Evolutionary conservation across 1,140 invertebrate species (phyloP), one percentile per base, ranked within the genome.

Genomic region (Aleiodes sp.): DNA sequence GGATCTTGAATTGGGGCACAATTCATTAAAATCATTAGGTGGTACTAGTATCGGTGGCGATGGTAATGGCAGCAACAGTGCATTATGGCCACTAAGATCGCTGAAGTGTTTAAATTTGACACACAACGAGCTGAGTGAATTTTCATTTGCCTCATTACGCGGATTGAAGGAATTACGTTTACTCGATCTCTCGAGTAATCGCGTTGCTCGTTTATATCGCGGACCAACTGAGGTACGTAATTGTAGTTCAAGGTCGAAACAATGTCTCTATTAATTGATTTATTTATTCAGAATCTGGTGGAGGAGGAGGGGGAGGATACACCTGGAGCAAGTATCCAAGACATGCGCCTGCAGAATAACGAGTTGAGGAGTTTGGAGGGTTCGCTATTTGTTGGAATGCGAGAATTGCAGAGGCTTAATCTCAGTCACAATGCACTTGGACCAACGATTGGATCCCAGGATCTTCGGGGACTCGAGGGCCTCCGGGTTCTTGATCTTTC

Each of bases 181-280:
- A 2, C 87, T 94, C 7, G 93, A 94, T 83, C 82, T 94, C 7
- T 94, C 93, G 1, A 88, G 90, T 79, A 95, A 95, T 78, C 89
- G 87, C 79, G 94, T 95, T 33, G 86, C 83, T 24, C 87, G 85
- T 19, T 80, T 95, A 0, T 87, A 87, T 26, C 91, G 91, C 37
- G 79, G 82, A 28, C 88, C 90, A 21, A 90, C 90, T 39, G 91
- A 92, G 86, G 91, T 92, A 85, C 83, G 82, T 35, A 26, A 12
- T 7, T 10, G 14, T 24, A 39, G 29, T 65, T 70, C 31, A 63
- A 19, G 26, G 37, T 24, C 31, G 16, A 7, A 41, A 60, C 39
- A n/a, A 52, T 62, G 16, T 41, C n/a, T 4, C 16, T 39, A 61
- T 43, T 33, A 62, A 39, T 46, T 24, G 21, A 41, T 62, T 21